Conservation (phyloP, 2,113 vertebrate genomes). For the Eublepharis macularius region DNA sequence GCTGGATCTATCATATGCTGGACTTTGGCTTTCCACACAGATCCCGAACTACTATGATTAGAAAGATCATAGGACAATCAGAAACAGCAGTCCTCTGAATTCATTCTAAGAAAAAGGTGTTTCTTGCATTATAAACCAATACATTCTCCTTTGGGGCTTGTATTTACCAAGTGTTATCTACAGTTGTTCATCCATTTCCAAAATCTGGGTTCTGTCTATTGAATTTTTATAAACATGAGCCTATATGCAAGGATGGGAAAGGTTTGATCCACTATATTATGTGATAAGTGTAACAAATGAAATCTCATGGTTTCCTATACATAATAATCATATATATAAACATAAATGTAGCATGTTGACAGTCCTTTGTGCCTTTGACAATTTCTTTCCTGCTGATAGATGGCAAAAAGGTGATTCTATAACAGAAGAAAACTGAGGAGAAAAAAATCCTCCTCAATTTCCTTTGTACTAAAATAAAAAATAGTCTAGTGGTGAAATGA, state of each 20-base stretch:
- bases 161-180: neutral
- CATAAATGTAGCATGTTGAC: neutral
- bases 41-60: neutral
- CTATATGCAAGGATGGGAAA: neutral
- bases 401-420: neutral
- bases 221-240: neutral
- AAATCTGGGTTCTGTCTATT: neutral
- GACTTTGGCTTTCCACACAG: neutral
- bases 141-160: neutral
- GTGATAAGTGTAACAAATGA: neutral
- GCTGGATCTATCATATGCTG: neutral
- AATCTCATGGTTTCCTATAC: too few species aligned
- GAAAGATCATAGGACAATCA: neutral
- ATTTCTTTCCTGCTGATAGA: neutral
- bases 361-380: neutral
- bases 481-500: neutral
- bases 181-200: neutral
- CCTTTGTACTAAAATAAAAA: neutral
- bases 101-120: neutral
- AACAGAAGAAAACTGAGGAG: neutral
- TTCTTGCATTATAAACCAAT: neutral
- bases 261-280: neutral
- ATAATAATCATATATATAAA: too few species aligned
- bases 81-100: neutral
- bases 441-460: neutral